Base-by-base conservation (phyloP, 2,797 vertebrate species). In the Intellagama lesueurii region DNA sequence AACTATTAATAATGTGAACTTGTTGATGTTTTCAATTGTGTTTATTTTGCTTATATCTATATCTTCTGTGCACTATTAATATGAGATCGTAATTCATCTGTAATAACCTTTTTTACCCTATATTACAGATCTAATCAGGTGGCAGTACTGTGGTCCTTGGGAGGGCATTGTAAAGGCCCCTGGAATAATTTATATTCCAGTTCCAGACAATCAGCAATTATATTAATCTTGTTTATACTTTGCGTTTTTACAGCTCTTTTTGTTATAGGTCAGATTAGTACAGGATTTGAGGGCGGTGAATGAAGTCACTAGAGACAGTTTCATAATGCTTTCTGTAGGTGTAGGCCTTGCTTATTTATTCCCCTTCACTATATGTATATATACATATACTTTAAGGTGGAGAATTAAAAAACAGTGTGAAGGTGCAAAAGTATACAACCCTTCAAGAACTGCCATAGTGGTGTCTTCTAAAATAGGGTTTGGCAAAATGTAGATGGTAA, bases 1-100 rank as follows among this genome's bases (percentile, higher is more conserved):
- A 80, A 56, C 24, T 82, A 26, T 83, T 86, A 66, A 69, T 73
- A 75, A 56, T 28, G 22, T 47, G 40, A 64, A 78, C 40, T 77
- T 81, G 68, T 80, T 72, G 30, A 79, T 81, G n/a, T 44, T 69
- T 60, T 75, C 40, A 60, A 40, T 49, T 47, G 52, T 87, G 26
- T 82, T 52, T 81, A 72, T 86, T 14, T 76, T 88, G 26, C 64
- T 78, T 16, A 75, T 69, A 32, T 72, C 64, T 35, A 69, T 40
- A 44, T 16, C 28, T 78, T 79, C 6, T 49, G 30, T 78, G 32
- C 56, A 66, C 7, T 22, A n/a, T 81, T 72, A 78, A 81, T 30
- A 16, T 81, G 47, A 82, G 8, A 77, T n/a, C 66, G 68, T 86
- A 86, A 86, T 35, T 77, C n/a, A 64, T 66, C 35, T 79, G 75